A percentile compares a stretch with the other conserved stretches of the same genome.
Evolutionary conservation across 2,113 vertebrate genomes (phyloP).

Genomic region (Oxygymnocypris stewartii): DNA sequence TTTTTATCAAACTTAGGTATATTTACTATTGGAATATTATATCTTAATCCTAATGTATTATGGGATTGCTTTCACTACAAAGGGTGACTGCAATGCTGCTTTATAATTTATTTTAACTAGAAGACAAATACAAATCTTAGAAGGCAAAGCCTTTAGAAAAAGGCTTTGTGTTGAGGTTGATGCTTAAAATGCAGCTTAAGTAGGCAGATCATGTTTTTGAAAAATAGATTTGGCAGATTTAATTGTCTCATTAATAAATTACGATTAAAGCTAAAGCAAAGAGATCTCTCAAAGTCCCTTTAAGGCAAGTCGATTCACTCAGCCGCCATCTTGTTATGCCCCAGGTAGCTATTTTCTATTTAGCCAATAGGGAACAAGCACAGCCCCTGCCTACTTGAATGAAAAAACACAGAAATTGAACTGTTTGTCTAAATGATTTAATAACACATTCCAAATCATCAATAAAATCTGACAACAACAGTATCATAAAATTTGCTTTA

Average conservation of each 20-base stretch:
- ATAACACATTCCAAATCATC: background rate
- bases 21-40: no score
- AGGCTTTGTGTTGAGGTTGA: background rate
- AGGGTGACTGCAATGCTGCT: background rate
- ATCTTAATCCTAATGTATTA: background rate
- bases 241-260: constrained; percentile 50
- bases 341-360: background rate
- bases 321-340: background rate
- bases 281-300: background rate
- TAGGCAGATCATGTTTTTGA: background rate
- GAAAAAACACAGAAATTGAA: background rate
- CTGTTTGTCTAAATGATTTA: background rate
- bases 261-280: constrained; percentile 17
- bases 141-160: background rate
- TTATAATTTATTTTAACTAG: background rate
- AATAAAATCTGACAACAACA: background rate
- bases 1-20: no score
- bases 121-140: background rate
- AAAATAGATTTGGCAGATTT: constrained; percentile 36
- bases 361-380: background rate
- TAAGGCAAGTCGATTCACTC: background rate
- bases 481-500: background rate
- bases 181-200: background rate
- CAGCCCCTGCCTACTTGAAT: background rate
- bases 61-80: background rate